Evolutionary conservation across 2,888 invertebrate genomes (phyloP).

Genomic region (Morpho helenor): DNA sequence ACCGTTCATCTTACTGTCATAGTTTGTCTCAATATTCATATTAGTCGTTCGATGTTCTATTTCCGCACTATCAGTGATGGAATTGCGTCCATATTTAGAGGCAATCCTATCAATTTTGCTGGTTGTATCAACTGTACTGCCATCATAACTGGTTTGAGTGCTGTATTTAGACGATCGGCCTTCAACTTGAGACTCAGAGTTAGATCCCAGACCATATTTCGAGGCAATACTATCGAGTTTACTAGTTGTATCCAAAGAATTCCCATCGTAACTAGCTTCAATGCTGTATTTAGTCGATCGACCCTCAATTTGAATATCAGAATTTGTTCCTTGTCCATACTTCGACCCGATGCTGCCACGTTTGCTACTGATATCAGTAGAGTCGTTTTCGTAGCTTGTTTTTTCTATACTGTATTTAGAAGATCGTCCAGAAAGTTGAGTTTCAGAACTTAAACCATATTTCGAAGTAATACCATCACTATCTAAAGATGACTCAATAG

Average conservation of each 20-base stretch:
- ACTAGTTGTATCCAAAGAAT: constrained; percentile 41
- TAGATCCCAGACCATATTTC: constrained; percentile 56
- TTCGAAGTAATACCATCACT: constrained; percentile 52
- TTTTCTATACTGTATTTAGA: constrained; percentile 30
- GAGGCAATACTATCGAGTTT: constrained; percentile 54
- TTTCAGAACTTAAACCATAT: constrained; percentile 49
- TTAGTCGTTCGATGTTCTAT: constrained; percentile 47
- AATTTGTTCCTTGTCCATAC: constrained; percentile 42
- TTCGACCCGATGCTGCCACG: constrained; percentile 42
- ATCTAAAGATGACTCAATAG: constrained; percentile 39
- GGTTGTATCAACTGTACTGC: constrained; percentile 33
- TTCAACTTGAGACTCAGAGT: constrained; percentile 29
- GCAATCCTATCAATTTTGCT: constrained; percentile 51
- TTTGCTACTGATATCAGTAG: constrained; percentile 41
- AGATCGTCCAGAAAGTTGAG: constrained; percentile 30
- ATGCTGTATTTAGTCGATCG: constrained; percentile 43
- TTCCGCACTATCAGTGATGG: constrained; percentile 46
- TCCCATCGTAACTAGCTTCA: constrained; percentile 50
- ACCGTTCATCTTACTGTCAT: constrained; percentile 42
- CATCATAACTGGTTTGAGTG: constrained; percentile 30
- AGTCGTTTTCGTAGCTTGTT: constrained; percentile 29
- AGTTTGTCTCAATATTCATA: constrained; percentile 43
- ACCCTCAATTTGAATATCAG: constrained; percentile 47
- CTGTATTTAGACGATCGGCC: constrained; percentile 29
- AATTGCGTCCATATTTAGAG: constrained; percentile 46